phyloP scores from a whole-genome alignment of 2,888 invertebrate species.

The Pharmacophagus antenor region DNA sequence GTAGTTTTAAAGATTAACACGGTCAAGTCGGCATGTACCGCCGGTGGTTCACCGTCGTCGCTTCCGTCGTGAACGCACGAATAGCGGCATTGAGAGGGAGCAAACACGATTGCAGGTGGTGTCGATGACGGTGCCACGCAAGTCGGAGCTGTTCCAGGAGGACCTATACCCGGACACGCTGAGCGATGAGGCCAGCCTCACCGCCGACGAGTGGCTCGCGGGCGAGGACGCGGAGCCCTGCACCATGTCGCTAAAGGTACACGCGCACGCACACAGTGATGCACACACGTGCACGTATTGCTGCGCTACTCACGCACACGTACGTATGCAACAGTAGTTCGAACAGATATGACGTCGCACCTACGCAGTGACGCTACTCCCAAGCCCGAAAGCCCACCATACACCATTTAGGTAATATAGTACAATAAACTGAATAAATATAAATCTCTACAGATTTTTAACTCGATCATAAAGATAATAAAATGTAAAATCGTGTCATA shows the following conservation, averaged over 20 bases:
- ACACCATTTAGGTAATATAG: no score
- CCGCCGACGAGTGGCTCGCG: constrained; percentile 95
- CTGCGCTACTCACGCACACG: not conserved
- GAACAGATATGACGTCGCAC: not conserved
- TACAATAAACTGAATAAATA: no score
- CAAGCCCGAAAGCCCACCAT: no score
- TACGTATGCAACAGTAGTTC: constrained; percentile 8
- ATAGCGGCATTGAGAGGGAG: no score
- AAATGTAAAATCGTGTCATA: no score
- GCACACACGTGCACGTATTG: no score
- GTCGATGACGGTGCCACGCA: constrained; percentile 99
- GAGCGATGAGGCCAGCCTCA: constrained; percentile 92
- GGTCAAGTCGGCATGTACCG: no score
- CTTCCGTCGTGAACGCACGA: not conserved
- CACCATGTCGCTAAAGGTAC: constrained; percentile 93
- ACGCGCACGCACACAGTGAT: constrained; percentile 13
- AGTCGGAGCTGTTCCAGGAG: constrained; percentile 98
- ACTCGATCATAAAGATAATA: no score
- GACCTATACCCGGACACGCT: constrained; percentile 98
- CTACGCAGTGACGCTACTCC: no score
- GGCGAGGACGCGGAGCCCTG: constrained; percentile 95
- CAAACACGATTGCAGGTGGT: constrained; percentile 81
- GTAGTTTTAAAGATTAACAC: no score
- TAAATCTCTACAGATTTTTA: no score
- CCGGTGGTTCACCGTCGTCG: not conserved